phyloP scores from a whole-genome alignment of 2,113 vertebrate genomes.

The Hydrolagus affinis region DNA sequence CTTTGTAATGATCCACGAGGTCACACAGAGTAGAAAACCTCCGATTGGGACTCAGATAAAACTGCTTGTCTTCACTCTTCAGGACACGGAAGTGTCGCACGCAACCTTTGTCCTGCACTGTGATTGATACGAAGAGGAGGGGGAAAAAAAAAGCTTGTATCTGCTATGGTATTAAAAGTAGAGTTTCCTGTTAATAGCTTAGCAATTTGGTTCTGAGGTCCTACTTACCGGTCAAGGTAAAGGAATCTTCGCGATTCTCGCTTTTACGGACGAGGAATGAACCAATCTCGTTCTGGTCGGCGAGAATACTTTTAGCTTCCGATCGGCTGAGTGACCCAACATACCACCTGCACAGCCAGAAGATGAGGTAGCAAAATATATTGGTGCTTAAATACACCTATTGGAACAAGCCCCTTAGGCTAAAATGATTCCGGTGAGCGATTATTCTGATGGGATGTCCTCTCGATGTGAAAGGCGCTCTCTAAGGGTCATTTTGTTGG shows the following conservation, averaged over 20 bases:
- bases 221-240: constrained; percentile 61
- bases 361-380: constrained; percentile 6
- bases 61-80: not conserved
- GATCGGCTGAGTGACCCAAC: constrained; percentile 62
- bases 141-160: not conserved
- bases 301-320: constrained; percentile 50
- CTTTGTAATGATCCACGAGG: constrained; percentile 53
- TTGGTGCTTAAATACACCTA: not conserved
- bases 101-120: constrained; percentile 40
- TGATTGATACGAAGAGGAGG: not conserved
- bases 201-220: not conserved
- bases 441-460: no score
- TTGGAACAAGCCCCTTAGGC: not conserved
- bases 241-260: constrained; percentile 49
- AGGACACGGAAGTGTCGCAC: constrained; percentile 65
- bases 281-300: constrained; percentile 40
- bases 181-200: not conserved
- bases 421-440: no score
- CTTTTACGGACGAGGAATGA: constrained; percentile 65
- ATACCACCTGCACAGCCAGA: constrained; percentile 57
- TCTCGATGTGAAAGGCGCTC: not conserved
- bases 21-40: constrained; percentile 49
- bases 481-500: no score
- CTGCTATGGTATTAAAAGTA: not conserved
- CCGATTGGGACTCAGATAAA: constrained; percentile 41